A percentile compares a stretch with the other conserved stretches of the same genome.
Conservation (phyloP, 2,888 invertebrate genomes). For the Glomeris marginata region DNA sequence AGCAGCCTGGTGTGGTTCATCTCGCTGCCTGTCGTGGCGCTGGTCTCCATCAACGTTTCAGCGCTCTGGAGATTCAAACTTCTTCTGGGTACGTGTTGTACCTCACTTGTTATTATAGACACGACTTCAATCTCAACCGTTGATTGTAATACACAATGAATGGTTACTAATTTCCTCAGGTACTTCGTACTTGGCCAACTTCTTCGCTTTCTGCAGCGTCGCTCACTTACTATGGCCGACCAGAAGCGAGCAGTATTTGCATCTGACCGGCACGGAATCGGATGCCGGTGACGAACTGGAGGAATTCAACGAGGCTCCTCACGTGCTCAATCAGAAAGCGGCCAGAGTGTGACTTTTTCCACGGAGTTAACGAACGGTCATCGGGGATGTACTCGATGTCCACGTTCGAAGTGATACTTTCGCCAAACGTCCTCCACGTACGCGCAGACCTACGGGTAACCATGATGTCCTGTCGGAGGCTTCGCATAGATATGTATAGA, state of each 20-base stretch:
- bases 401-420: too few species aligned
- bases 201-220: constrained; percentile 87
- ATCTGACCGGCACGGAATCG: constrained; percentile 37
- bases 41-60: constrained; percentile 83
- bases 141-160: too few species aligned
- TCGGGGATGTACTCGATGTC: constrained; percentile 1
- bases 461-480: too few species aligned
- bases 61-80: constrained; percentile 92
- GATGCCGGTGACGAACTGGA: constrained; percentile 58
- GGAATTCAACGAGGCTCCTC: constrained; percentile 81
- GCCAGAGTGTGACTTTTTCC: neutral
- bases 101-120: too few species aligned
- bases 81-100: constrained; percentile 61
- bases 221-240: constrained; percentile 93
- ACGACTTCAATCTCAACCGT: too few species aligned
- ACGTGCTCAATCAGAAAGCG: constrained; percentile 27
- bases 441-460: too few species aligned
- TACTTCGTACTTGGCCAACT: constrained; percentile 89
- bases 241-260: constrained; percentile 76
- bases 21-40: constrained; percentile 84
- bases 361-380: neutral
- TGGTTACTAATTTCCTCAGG: too few species aligned
- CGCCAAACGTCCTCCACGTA: neutral
- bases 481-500: too few species aligned
- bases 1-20: constrained; percentile 98